Evolutionary conservation across 1,140 invertebrate genomes (phyloP).

Genomic region (Psix sp.): DNA sequence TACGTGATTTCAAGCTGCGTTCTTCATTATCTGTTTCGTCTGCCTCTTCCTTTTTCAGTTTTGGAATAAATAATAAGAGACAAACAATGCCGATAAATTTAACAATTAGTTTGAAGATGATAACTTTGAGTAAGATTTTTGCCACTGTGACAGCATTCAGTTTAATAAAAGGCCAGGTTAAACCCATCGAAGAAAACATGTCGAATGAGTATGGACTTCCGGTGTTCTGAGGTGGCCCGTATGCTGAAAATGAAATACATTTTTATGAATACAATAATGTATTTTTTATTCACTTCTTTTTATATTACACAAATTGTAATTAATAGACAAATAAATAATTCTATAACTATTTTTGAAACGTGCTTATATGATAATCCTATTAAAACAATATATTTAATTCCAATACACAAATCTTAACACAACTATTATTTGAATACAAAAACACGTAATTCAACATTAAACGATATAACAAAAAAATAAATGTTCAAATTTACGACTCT

Average conservation of each 20-base stretch:
- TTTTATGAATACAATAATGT: background rate
- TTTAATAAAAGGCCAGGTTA: conserved; percentile 77
- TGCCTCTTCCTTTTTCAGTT: conserved; percentile 72
- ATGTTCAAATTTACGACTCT: too few relatives aligned
- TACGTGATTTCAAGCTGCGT: conserved; percentile 11
- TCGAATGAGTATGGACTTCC: conserved; percentile 72
- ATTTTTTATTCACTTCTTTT: background rate
- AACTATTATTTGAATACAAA: too few relatives aligned
- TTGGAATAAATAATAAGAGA: conserved; percentile 84
- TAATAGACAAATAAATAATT: too few relatives aligned
- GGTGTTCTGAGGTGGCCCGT: conserved; percentile 6
- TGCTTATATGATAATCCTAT: too few relatives aligned
- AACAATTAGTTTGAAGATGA: conserved; percentile 87
- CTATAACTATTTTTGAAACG: too few relatives aligned
- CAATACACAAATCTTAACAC: too few relatives aligned
- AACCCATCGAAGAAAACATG: conserved; percentile 65
- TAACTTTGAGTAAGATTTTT: conserved; percentile 83
- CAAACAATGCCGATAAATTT: conserved; percentile 86
- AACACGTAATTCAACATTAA: too few relatives aligned
- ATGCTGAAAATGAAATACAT: conserved; percentile 52
- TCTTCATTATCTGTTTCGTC: conserved; percentile 60
- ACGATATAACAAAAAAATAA: too few relatives aligned
- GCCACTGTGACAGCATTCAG: conserved; percentile 84
- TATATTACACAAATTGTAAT: too few relatives aligned
- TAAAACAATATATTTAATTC: too few relatives aligned